A percentile compares a stretch with the other conserved stretches of the same genome.
Evolutionary conservation across 2,113 vertebrate species (phyloP).

Genomic region (Bubo scandiacus): DNA sequence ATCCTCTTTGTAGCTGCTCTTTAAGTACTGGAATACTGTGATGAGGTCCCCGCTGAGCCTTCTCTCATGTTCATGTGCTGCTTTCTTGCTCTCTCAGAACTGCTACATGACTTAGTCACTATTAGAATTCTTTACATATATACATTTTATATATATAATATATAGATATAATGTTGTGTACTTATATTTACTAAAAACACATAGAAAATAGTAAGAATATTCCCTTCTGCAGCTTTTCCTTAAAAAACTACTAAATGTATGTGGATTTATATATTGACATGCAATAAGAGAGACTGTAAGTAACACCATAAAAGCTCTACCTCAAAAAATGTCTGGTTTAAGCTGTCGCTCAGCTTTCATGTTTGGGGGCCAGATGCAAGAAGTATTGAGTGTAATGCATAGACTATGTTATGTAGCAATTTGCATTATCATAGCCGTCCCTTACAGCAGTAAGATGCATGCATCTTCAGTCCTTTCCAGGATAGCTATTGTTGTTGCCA

Average conservation of each 20-base stretch:
- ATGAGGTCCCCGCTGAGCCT: background rate
- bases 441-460: background rate
- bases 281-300: background rate
- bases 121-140: background rate
- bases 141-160: background rate
- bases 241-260: background rate
- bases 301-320: background rate
- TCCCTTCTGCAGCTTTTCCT: background rate
- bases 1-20: background rate
- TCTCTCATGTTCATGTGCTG: background rate
- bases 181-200: background rate
- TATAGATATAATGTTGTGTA: background rate
- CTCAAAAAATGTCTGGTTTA: background rate
- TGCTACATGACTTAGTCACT: background rate
- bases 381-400: background rate
- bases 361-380: background rate
- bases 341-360: background rate
- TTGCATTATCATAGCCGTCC: background rate
- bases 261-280: background rate
- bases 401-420: background rate
- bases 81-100: background rate
- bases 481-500: background rate
- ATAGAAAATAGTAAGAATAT: background rate
- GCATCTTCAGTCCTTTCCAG: background rate
- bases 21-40: background rate